Conservation (phyloP, 2,797 vertebrate genomes). For the Pelochelys cantorii region DNA sequence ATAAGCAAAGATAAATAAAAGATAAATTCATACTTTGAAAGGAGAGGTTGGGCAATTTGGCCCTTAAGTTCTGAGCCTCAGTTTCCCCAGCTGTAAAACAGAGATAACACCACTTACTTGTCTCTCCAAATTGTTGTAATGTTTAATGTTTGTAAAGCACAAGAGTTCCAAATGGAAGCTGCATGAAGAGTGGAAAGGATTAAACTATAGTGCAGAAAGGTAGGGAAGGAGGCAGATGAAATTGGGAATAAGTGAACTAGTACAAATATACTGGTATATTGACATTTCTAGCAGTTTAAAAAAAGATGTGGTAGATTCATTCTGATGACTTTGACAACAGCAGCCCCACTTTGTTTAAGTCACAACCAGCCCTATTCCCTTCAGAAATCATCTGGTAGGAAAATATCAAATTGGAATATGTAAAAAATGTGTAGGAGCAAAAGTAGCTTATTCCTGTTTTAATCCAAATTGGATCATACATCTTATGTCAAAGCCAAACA, state of each 20-base stretch:
- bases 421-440: constrained; percentile 60
- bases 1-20: background rate
- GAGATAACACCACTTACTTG: background rate
- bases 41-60: background rate
- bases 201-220: background rate
- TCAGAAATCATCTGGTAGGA: constrained; percentile 43
- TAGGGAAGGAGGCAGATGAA: background rate
- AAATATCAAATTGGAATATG: constrained; percentile 36
- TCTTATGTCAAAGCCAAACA: constrained; percentile 61
- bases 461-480: constrained; percentile 63
- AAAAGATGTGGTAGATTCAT: background rate
- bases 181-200: background rate
- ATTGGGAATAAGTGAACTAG: background rate
- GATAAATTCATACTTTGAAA: background rate
- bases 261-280: background rate
- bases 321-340: background rate
- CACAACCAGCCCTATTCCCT: constrained; percentile 11
- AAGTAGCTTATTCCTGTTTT: constrained; percentile 60
- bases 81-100: background rate
- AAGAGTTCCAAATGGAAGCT: background rate
- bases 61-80: background rate
- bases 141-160: background rate
- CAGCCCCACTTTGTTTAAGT: background rate
- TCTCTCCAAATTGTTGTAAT: background rate
- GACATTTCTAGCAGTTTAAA: background rate